Base-by-base conservation (phyloP, 2,888 invertebrate genomes). In the Drepanosiphum platanoidis region DNA sequence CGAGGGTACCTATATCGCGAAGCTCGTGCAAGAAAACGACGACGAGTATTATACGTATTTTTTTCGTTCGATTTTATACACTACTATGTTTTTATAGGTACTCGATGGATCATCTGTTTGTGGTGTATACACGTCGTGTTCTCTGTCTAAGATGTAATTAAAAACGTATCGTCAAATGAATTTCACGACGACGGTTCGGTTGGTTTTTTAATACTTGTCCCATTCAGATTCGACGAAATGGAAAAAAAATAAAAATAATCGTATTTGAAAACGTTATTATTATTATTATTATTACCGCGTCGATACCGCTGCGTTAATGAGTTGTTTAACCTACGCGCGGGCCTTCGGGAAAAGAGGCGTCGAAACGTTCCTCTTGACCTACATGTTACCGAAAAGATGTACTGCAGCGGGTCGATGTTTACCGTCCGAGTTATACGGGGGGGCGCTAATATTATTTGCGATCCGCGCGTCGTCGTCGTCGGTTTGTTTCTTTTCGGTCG, bases 171-270 rank as follows among this genome's bases (percentile, higher is more conserved):
- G 32, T 68, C 68, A 30, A 68, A 80, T 80, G 18, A 70, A 36
- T 80, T 80, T 52, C 27, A 27, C 36, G 18, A 27, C 36, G 18
- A 39, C 4, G 80, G 80, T 80, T 80, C 70, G 52, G 46, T 70
- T 52, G 36, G 46, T 68, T 46, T 46, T n/a, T 27, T 46, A n/a
- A 52, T 58, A 70, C 22, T n/a, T n/a, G 22, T 58, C 36, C 11
- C 22, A n/a, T 80, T 80, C 52, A 30, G 36, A 70, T 70, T 80
- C 58, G 70, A 80, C 36, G 70, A 80, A 52, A 58, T 70, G 36
- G 68, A 70, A 80, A 52, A 58, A 80, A 70, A 36, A 58, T n/a
- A n/a, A n/a, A n/a, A n/a, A n/a, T n/a, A n/a, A n/a, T n/a, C n/a
- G n/a, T n/a, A n/a, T 70, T 58, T 22, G 30, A 36, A n/a, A 70